Evolutionary conservation across 2,888 invertebrate genomes (phyloP), one percentile per base, ranked within the genome.

Genomic region (Cyaniris semiargus): DNA sequence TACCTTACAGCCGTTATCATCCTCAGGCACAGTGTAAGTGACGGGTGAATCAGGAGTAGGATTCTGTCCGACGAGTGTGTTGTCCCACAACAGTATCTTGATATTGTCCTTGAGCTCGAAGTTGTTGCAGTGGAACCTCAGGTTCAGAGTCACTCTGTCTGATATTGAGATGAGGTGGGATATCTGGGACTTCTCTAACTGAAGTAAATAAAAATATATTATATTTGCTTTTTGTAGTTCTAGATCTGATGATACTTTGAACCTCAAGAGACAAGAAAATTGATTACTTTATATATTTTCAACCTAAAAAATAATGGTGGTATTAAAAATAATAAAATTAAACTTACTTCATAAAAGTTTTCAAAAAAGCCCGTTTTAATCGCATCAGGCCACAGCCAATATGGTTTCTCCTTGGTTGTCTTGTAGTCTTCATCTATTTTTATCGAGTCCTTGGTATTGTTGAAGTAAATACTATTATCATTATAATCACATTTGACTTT

Each of bases 101-200:
- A 71, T 10, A 44, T 44, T 44, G 44, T 71, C 71, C 44, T 71
- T 71, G 13, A 71, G 21, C 38, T 71, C 71, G 10, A 71, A 71
- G 21, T 71, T 13, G 21, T 21, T 71, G 71, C 71, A 71, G 71
- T 71, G 21, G 1, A 71, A 21, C 1, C 0, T 13, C 44, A 71
- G 23, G n/a, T 71, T n/a, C 5, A 21, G 3, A 1, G 71, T 71
- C 2, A 71, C 44, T 21, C 34, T 44, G 13, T 71, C 23, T 8
- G 71, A 44, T 71, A 71, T 71, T 10, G 71, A 71, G n/a, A 71
- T 71, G 13, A 71, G 71, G 21, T 71, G 44, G 8, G 71, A 38
- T 13, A 71, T 4, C 4, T 71, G 71, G 3, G 38, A 71, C 21
- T 21, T 13, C n/a, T 44, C n/a, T 13, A 38, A 44, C 71, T 71